Evolutionary conservation across 1,140 invertebrate genomes (phyloP).

Genomic region (Panulirus ornatus): DNA sequence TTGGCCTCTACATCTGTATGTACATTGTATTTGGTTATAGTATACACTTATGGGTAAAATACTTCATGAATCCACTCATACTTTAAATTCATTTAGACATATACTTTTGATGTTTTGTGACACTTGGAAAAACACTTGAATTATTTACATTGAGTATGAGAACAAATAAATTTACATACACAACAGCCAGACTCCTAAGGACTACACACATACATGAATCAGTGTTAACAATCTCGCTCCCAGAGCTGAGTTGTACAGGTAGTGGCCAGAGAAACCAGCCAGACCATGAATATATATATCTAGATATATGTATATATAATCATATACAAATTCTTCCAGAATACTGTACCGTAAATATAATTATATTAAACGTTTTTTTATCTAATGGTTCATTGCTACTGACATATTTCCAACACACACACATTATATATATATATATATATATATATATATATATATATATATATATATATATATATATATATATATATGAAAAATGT

Average conservation of each 20-base stretch:
- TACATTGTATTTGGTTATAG: no score
- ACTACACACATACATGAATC: neutral
- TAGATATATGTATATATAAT: neutral
- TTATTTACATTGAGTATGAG: neutral
- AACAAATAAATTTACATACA: neutral
- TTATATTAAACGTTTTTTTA: no score
- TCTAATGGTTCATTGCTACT: no score
- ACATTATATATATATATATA: constrained; percentile 31
- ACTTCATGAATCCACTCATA: no score
- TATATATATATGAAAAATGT: neutral
- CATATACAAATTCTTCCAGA: no score
- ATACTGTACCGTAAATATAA: no score
- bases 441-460: constrained; percentile 27
- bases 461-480: constrained; percentile 4
- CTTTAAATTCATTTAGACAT: no score
- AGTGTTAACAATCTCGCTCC: neutral
- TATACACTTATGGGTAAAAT: no score
- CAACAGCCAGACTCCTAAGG: neutral
- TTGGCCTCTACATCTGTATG: no score
- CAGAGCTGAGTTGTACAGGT: neutral
- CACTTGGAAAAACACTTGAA: no score
- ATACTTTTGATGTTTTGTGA: no score
- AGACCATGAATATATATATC: neutral
- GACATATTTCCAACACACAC: no score
- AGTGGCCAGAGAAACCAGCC: neutral